Evolutionary conservation across 2,888 invertebrate species (phyloP).

Genomic region (Esperia sulphurella): DNA sequence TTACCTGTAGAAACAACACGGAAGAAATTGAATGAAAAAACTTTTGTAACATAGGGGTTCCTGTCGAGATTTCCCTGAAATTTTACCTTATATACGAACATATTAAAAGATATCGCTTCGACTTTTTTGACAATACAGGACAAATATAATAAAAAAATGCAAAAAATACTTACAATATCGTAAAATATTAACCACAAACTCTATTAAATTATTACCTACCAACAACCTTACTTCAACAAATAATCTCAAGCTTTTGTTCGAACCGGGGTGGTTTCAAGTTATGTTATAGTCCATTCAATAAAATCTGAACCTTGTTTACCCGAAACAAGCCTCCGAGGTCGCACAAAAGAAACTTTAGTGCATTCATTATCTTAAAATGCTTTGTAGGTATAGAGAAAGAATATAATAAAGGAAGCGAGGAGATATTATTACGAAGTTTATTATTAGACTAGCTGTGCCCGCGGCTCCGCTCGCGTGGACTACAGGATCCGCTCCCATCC

Average conservation of each 20-base stretch:
- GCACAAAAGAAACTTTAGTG: constrained; percentile 5
- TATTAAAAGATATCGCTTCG: no score
- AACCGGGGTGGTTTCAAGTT: not conserved
- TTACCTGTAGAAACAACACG: no score
- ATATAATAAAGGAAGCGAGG: not conserved
- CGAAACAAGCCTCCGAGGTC: not conserved
- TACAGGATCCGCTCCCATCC: no score
- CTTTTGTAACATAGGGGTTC: not conserved
- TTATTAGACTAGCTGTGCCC: no score
- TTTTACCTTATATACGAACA: not conserved
- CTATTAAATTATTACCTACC: no score
- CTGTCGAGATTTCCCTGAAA: not conserved
- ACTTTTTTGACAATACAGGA: no score
- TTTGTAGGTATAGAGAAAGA: constrained; percentile 1
- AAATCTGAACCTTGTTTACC: constrained; percentile 9
- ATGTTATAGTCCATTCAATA: constrained; percentile 3
- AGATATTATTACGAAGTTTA: no score
- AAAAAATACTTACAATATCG: not conserved
- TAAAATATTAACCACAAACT: not conserved
- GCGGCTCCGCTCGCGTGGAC: no score
- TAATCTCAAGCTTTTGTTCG: not conserved
- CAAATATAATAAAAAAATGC: not conserved
- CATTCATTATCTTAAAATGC: constrained; percentile 4
- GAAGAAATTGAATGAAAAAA: not conserved
- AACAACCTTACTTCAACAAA: not conserved